Evolutionary conservation across 1,140 invertebrate genomes (phyloP).

Genomic region (Dinothrombium tinctorium): DNA sequence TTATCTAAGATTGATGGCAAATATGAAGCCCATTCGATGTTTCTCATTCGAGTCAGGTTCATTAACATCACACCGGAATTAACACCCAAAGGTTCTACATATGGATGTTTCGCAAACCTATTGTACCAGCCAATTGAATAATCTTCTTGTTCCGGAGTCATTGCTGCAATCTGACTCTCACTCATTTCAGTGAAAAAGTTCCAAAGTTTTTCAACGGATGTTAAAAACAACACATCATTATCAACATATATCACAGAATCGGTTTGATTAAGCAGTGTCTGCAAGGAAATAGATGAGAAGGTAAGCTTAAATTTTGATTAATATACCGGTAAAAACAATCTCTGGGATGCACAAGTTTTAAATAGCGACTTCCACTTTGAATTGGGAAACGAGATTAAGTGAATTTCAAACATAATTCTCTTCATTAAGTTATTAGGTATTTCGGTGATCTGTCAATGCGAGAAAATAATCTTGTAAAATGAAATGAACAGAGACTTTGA

Average conservation of each 20-base stretch:
- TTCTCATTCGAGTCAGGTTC: constrained; percentile 74
- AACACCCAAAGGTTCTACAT: constrained; percentile 63
- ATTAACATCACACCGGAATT: constrained; percentile 93
- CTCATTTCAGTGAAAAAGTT: constrained; percentile 57
- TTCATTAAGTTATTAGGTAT: too few species aligned
- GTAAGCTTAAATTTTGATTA: too few species aligned
- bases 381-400: too few species aligned
- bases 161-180: constrained; percentile 53
- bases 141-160: constrained; percentile 72
- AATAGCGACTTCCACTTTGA: too few species aligned
- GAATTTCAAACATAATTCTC: too few species aligned
- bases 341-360: too few species aligned
- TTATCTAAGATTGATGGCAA: constrained; percentile 57
- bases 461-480: too few species aligned
- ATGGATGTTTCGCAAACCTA: constrained; percentile 78
- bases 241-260: constrained; percentile 81
- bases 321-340: too few species aligned
- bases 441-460: too few species aligned
- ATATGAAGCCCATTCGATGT: constrained; percentile 57
- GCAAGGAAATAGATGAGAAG: too few species aligned
- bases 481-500: too few species aligned
- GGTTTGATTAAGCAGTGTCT: too few species aligned
- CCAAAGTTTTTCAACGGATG: constrained; percentile 58
- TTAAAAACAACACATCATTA: constrained; percentile 67
- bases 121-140: constrained; percentile 83